Base-by-base conservation (phyloP, 37 sponge, comb jelly and placozoan species). In the Amphimedon queenslandica region DNA sequence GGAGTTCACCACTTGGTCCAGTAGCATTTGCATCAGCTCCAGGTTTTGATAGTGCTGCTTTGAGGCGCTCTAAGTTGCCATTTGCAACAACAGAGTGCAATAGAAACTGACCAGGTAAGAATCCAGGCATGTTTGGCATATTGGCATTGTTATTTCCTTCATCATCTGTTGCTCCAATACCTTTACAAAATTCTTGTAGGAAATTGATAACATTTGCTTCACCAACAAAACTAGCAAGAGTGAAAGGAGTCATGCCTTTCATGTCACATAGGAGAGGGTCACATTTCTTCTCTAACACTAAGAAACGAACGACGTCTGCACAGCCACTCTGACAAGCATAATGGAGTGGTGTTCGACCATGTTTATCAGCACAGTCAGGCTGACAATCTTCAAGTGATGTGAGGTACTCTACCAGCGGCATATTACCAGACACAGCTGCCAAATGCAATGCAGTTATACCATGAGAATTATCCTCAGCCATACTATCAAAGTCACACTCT, bases 271-370 rank as follows among this genome's bases (percentile, higher is more conserved):
- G 29, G 3, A 40, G 6, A 51, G 51, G 42, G 56, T 71, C 31
- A 35, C 75, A 72, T 2, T 42, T 16, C 8, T 63, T 28, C 27
- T 86, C 65, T 8, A 60, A 37, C 1, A 74, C 69, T 6, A 81
- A 60, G 27, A 24, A 55, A 68, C 68, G 76, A 13, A 79, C 80
- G 0, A 82, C 67, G 3, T 93, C 77, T 33, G 75, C 0, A 25
- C 82, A 71, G 4, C 86, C 79, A 39, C 85, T 77, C 24, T 72
- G 71, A 40, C 83, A 81, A 4, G 89, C 89, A 47, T 66, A 61
- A 63, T 93, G 94, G 21, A 93, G 77, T 3, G 94, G 86, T 27
- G 72, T 64, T n/a, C 67, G 64, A 0, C 64, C 64, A 40, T 87
- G 65, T 38, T 37, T 63, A 51, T 87, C 81, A 2, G 39, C 28